Conservation (phyloP, 30 jellyfish, hydroid and myxozoan species). For the Aurelia aurita region DNA sequence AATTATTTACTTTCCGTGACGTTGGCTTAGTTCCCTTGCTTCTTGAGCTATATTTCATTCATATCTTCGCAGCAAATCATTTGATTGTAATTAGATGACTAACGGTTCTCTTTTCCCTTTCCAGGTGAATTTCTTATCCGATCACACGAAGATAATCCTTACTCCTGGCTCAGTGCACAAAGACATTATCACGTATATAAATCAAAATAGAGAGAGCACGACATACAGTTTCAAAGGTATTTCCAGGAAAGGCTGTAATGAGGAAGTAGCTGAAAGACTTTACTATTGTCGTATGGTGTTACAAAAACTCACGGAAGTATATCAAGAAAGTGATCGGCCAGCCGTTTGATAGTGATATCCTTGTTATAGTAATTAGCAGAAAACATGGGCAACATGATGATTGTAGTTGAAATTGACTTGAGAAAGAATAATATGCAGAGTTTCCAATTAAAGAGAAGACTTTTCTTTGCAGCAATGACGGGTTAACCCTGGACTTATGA, state of each 20-base stretch:
- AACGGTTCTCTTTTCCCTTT: not conserved
- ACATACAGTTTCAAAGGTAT: constrained; percentile 56
- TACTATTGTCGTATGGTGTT: constrained; percentile 93
- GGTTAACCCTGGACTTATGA: no score
- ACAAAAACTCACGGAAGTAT: constrained; percentile 89
- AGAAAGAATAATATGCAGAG: no score
- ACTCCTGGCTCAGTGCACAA: constrained; percentile 71
- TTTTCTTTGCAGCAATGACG: no score
- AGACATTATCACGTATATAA: constrained; percentile 83
- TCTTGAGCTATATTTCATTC: no score
- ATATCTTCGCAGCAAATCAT: no score
- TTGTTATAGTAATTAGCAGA: not conserved
- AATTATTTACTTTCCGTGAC: no score
- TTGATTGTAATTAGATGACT: no score
- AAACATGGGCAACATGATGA: no score
- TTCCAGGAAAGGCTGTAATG: constrained; percentile 91
- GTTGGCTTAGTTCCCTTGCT: no score
- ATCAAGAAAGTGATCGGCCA: constrained; percentile 54
- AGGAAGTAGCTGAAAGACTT: constrained; percentile 87
- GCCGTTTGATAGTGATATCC: not conserved
- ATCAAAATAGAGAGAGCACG: constrained; percentile 83
- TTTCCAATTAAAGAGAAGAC: no score
- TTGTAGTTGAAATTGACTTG: no score
- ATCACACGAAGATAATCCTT: constrained; percentile 91
- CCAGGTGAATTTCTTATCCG: constrained; percentile 93